phyloP scores from a whole-genome alignment of 2,797 vertebrate genomes.

The Anguilla megastoma region DNA sequence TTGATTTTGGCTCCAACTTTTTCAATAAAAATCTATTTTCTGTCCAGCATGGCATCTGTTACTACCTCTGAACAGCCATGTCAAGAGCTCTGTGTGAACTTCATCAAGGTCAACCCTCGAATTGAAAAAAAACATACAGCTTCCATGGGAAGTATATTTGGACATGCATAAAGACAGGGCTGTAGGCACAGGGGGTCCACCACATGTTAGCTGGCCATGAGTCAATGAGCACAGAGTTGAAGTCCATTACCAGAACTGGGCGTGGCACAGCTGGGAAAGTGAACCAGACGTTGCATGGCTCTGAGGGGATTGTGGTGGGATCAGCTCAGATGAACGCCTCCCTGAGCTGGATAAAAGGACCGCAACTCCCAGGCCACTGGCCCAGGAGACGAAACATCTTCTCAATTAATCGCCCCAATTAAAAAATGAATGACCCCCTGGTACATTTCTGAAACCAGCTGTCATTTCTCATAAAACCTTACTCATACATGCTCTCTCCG shows the following conservation, averaged over 20 bases:
- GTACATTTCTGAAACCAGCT: neutral
- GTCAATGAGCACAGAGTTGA: neutral
- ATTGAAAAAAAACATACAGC: neutral
- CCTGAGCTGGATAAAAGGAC: constrained; percentile 19
- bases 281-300: neutral
- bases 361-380: neutral
- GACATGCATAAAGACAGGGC: neutral
- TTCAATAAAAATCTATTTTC: neutral
- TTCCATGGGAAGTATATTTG: neutral
- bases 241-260: neutral
- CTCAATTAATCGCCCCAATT: constrained; percentile 13
- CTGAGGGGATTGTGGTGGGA: constrained; percentile 23
- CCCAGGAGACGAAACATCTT: constrained; percentile 25
- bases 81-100: neutral
- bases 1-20: neutral
- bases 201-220: neutral
- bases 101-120: neutral
- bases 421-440: neutral
- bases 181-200: neutral
- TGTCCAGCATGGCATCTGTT: neutral
- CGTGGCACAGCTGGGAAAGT: neutral
- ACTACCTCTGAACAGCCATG: neutral
- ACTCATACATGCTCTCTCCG: neutral
- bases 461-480: neutral
- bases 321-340: neutral